Base-by-base conservation (phyloP, 1,140 invertebrate genomes). In the Zaprionus ghesquierei region DNA sequence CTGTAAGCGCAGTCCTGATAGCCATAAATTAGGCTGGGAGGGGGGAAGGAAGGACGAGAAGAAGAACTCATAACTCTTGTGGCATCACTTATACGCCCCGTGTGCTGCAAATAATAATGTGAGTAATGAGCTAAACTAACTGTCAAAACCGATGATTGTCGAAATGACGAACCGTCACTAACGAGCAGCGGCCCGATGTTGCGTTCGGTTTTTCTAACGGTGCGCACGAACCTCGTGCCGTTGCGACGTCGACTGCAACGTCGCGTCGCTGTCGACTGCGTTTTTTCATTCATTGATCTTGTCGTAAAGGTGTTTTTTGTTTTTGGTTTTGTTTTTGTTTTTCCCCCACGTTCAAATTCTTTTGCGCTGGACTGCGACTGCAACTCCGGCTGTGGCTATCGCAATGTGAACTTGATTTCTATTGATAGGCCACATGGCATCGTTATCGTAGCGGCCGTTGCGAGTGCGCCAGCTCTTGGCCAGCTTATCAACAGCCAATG, bases 111-210 rank as follows among this genome's bases (percentile, higher is more conserved):
- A 59, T 46, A 69, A 61, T 59, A 55, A 62, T 15, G 13, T 71
- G 60, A 75, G 27, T 76, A 87, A 78, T 78, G 60, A 66, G 66
- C 59, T 78, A 72, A n/a, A 74, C 65, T 69, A 81, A 78, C 61
- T 78, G 82, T 78, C 78, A 60, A 81, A 81, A 64, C 58, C 54
- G 53, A 41, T 59, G 38, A 66, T 75, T 64, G 46, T 64, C 80
- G 64, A 62, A 56, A 50, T 35, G 20, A 38, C 3, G 27, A 69
- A 29, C 50, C 33, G 51, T 35, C 33, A 13, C n/a, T n/a, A n/a
- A n/a, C n/a, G n/a, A 61, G 46, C 10, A 5, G 20, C 18, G 50
- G 3, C 5, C 49, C 20, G 51, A 69, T 35, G 20, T n/a, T 10
- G 27, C 2, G 51, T 59, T 38, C 63, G 23, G 29, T 8, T 8